Evolutionary conservation across 1,140 invertebrate genomes (phyloP), one percentile per base, ranked within the genome.

Genomic region (Phocides pigmalion): DNA sequence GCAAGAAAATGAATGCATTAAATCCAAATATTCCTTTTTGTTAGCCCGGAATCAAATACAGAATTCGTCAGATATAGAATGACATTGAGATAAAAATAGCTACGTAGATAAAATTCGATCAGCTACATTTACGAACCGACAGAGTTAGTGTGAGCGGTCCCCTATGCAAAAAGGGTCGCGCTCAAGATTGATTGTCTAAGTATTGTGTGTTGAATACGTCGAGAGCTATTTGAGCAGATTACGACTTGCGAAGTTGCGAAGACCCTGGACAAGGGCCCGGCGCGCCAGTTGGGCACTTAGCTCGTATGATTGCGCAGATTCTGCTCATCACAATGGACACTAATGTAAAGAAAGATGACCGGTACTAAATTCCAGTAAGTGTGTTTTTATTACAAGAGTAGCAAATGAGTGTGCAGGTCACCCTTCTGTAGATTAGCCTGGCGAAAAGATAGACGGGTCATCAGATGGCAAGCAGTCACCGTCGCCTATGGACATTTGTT

Each of bases 101-200:
- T n/a, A n/a, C n/a, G n/a, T n/a, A n/a, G n/a, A n/a, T n/a, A n/a
- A 32, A 8, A 32, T 32, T 1, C 9, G 28, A 32, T 2, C 9
- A 11, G 9, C 28, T 4, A 32, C 9, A 32, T 1, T 11, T 32
- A 11, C 28, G n/a, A n/a, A n/a, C n/a, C 9, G 9, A 11, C 28
- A 32, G 9, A 2, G 28, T 61, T 35, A 44, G 62, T 79, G 64
- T 73, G 64, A 64, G 11, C n/a, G 50, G 11, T 51, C 70, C 74
- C 25, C 39, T 69, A 76, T 77, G 66, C 68, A 70, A 81, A 81
- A 80, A 82, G 76, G 81, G 79, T 72, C 65, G 66, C 66, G 65
- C 50, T 68, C 62, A 76, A 85, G 82, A 85, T 85, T 83, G 81
- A 85, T 82, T 83, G 82, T 80, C 76, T 85, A 77, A 75, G 69